Evolutionary conservation across 2,888 invertebrate species (phyloP).

Genomic region (Ormyrus nitidulus): DNA sequence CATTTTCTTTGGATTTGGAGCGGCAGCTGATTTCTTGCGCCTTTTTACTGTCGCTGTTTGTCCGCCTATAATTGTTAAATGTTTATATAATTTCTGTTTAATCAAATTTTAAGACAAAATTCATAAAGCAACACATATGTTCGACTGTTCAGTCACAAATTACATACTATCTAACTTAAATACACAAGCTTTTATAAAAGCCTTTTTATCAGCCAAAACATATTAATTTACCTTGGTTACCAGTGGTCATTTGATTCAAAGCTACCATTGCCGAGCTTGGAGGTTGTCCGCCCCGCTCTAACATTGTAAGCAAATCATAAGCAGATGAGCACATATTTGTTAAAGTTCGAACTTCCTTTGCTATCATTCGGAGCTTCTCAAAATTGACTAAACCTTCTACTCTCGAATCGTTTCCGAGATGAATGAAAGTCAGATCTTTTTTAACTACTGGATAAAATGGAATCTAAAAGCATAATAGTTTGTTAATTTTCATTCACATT

Average conservation of each 20-base stretch:
- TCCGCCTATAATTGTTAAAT: slow-evolving; percentile 67
- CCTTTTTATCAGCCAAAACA: too few relatives aligned
- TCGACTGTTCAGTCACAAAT: too few relatives aligned
- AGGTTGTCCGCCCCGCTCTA: slow-evolving; percentile 90
- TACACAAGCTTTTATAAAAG: too few relatives aligned
- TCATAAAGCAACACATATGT: too few relatives aligned
- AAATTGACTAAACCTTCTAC: slow-evolving; percentile 95
- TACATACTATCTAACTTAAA: too few relatives aligned
- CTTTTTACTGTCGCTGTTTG: slow-evolving; percentile 88
- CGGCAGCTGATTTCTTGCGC: slow-evolving; percentile 91
- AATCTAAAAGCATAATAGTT: slow-evolving; percentile 76
- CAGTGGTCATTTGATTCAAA: slow-evolving; percentile 89
- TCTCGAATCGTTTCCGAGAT: slow-evolving; percentile 95
- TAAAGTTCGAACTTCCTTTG: slow-evolving; percentile 93
- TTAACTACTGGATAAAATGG: slow-evolving; percentile 94
- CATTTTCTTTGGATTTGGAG: slow-evolving; percentile 98
- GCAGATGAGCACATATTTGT: slow-evolving; percentile 98
- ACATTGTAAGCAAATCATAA: slow-evolving; percentile 89
- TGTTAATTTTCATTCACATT: neutral
- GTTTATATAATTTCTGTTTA: too few relatives aligned
- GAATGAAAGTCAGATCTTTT: slow-evolving; percentile 98
- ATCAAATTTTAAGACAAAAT: too few relatives aligned
- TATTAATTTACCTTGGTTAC: slow-evolving; percentile 75
- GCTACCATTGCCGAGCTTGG: slow-evolving; percentile 93
- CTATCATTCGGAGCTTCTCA: slow-evolving; percentile 98